Percentiles rank a stretch among this genome's conserved stretches.
These are phyloP conservation scores for Clusia tigrina DNA, from an alignment of 2,888 invertebrate species.

Conservation along the genomic window DNA sequence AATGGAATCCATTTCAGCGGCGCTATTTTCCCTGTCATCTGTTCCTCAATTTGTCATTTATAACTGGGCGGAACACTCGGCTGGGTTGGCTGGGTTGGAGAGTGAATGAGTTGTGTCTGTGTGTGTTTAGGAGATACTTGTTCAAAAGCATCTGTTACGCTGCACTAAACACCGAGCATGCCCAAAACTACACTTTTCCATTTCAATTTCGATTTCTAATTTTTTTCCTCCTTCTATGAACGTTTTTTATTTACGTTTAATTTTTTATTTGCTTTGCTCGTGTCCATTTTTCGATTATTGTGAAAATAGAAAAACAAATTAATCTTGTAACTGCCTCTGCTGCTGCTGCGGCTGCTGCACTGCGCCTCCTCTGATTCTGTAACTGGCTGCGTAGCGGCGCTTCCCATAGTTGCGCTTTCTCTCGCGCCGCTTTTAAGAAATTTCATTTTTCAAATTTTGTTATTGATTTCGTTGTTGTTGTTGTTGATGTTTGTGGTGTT, in stretches of 20 bases:
- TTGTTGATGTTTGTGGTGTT: too few relatives aligned
- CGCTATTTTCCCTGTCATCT: slow-evolving; percentile 19
- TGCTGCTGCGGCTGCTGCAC: neutral
- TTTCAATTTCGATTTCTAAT: too few relatives aligned
- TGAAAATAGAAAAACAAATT: slow-evolving; percentile 22
- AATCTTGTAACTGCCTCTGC: slow-evolving; percentile 19
- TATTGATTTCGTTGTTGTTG: neutral
- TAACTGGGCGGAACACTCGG: neutral
- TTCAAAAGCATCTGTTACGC: slow-evolving; percentile 21
- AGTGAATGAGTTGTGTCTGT: neutral
- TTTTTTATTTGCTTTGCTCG: neutral
- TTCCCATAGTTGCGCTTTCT: slow-evolving; percentile 23
- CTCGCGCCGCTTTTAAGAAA: neutral
- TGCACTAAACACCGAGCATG: slow-evolving; percentile 5
- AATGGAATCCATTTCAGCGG: neutral
- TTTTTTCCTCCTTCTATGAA: too few relatives aligned
- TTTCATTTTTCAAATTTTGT: slow-evolving; percentile 4
- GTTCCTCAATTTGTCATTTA: slow-evolving; percentile 29
- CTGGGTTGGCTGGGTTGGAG: neutral
- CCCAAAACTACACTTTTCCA: neutral
- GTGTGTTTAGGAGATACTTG: slow-evolving; percentile 8
- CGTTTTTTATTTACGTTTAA: neutral
- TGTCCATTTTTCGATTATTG: neutral
- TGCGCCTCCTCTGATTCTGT: slow-evolving; percentile 20
- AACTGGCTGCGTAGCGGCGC: neutral